Base-by-base conservation (phyloP, 2,113 vertebrate genomes). In the Chitala chitala region DNA sequence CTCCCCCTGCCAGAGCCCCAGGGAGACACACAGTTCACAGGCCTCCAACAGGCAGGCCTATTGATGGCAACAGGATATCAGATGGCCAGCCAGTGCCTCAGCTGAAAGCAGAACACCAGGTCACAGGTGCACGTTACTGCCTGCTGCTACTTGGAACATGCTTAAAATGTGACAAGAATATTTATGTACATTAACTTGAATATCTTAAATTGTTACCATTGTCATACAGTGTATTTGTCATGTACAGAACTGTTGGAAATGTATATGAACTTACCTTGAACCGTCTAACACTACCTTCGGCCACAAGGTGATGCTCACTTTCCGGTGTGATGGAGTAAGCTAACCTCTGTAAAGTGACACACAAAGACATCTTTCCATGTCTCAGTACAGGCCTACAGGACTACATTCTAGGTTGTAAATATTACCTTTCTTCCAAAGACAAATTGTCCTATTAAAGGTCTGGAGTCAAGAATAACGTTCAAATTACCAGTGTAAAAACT, bases 301-400 rank as follows among this genome's bases (percentile, higher is more conserved):
- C 89, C 83, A 98, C 95, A 74, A 95, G 82, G 77, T 98, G 94
- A 75, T 96, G 91, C 77, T 99, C 97, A 0, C 96, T 92, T 84
- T 98, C 93, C 2, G 97, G 96, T 13, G 95, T 98, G 86, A 99
- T 91, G 84, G 95, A 95, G 55, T 98, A 98, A 9, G 94, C 97
- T 87, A 97, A 89, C 77, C 91, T 95, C 97, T 99, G 89, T 61
- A 91, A 78, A 77, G 76, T 13, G 80, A 75, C 50, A 0, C 1
- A 48, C 0, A 1, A 80, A 51, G 5, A 82, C 36, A 1, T 7
- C 15, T 53, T 0, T n/a, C n/a, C n/a, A n/a, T n/a, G n/a, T n/a
- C n/a, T n/a, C n/a, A n/a, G n/a, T n/a, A n/a, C n/a, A n/a, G n/a
- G n/a, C n/a, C n/a, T n/a, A n/a, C n/a, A n/a, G n/a, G n/a, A n/a